A percentile compares a stretch with the other conserved stretches of the same genome.
Evolutionary conservation across 2,113 vertebrate genomes (phyloP).

Genomic region (Cyphomyrus plagiostoma): DNA sequence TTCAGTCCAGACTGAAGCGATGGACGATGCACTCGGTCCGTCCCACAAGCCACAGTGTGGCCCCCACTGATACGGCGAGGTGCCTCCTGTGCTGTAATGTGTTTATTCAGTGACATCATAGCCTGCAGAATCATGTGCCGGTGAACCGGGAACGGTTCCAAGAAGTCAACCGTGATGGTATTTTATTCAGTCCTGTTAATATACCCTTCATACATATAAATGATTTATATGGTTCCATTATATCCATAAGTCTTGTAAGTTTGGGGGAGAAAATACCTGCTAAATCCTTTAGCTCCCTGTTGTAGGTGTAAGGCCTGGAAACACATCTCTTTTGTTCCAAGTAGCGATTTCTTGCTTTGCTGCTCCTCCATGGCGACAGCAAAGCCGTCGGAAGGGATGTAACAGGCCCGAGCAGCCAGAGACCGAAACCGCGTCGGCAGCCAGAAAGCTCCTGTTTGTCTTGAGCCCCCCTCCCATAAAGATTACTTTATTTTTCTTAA

Average conservation of each 20-base stretch:
- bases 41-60: neutral
- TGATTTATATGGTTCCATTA: neutral
- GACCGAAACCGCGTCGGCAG: neutral
- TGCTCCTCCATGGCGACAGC: neutral
- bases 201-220: neutral
- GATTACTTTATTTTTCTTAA: neutral
- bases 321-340: neutral
- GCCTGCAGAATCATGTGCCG: neutral
- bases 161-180: neutral
- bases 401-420: neutral
- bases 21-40: neutral
- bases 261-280: neutral
- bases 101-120: conserved; percentile 1
- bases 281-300: neutral
- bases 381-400: neutral
- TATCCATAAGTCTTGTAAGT: neutral
- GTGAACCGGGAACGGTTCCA: neutral
- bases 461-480: neutral
- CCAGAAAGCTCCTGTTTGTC: neutral
- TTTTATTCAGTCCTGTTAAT: neutral
- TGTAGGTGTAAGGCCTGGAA: neutral
- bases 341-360: neutral
- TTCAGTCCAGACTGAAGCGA: neutral
- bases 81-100: neutral
- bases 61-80: neutral